These are phyloP conservation scores for Leptopilina clavipes DNA, from an alignment of 1,140 invertebrate species.

Conservation along the genomic window DNA sequence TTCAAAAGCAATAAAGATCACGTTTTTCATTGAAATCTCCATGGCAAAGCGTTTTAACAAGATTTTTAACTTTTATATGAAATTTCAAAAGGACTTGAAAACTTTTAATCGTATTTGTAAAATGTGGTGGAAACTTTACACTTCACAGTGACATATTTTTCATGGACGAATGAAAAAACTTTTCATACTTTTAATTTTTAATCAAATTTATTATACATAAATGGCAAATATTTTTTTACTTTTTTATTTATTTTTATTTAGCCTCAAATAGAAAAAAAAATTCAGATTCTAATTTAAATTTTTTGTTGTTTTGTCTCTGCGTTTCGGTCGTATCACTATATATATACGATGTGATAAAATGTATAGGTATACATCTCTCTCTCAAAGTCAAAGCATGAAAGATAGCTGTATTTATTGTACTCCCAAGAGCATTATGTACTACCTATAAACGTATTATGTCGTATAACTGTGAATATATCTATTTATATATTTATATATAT, in stretches of 20 bases:
- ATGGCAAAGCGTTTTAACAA: conserved; percentile 12
- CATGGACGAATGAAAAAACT: background rate
- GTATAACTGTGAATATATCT: conserved; percentile 41
- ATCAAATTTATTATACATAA: background rate
- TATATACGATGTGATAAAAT: conserved; percentile 24
- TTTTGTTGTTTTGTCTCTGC: background rate
- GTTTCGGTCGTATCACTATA: conserved; percentile 15
- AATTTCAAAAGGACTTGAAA: conserved; percentile 20
- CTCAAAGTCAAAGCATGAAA: conserved; percentile 53
- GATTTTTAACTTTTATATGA: conserved; percentile 9
- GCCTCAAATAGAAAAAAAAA: background rate
- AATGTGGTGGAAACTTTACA: conserved; percentile 1
- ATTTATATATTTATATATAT: no score
- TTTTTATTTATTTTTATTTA: background rate
- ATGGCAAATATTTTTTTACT: background rate
- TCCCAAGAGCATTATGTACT: conserved; percentile 25
- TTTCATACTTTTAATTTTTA: conserved; percentile 2
- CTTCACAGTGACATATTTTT: background rate
- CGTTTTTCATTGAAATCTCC: conserved; percentile 11
- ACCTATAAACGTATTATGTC: conserved; percentile 35
- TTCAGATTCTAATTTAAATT: background rate
- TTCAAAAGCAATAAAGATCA: conserved; percentile 20
- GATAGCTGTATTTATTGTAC: conserved; percentile 43
- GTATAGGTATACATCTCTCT: conserved; percentile 54
- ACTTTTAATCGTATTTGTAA: conserved; percentile 20